Evolutionary conservation across 1,140 invertebrate genomes (phyloP), one percentile per base, ranked within the genome.

Genomic region (Musca vetustissima): DNA sequence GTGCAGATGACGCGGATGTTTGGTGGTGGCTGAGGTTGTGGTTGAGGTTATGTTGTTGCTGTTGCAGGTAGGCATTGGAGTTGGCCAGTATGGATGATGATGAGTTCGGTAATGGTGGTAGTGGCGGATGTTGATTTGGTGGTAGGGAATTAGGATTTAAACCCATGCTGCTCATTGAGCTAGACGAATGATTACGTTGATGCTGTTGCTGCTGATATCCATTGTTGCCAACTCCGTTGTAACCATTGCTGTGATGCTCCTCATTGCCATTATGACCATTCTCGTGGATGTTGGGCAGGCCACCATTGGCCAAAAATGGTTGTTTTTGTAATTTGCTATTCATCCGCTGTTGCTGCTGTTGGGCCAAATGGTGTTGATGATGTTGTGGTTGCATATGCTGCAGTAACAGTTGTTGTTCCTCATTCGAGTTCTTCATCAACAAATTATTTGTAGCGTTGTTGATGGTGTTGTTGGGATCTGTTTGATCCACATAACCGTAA

Each of bases 251-350:
- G 43, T 68, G 66, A 17, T 73, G 68, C 25, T 68, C 15, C 3
- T 65, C 43, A 43, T 52, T 68, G 13, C 67, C 59, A 69, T 77
- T 77, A 1, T 69, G 57, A 48, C 76, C 76, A 17, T 81, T 79
- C 64, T 81, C 79, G 6, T 74, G 73, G 24, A 81, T 81, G 59
- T 81, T 77, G 6, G 79, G 79, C 47, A 81, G 19, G 7, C 79
- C 79, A 4, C 79, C 79, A 48, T 78, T 81, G 59, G 73, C 71
- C 50, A 81, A 72, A 8, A 81, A 79, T 0, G 79, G 74, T 65
- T 81, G 75, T 67, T 81, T 80, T 50, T 81, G 77, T 15, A 76
- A 68, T 53, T 80, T 80, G 66, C 76, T 79, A 61, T 81, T 80
- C 0, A 78, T 64, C 0, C 75, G 73, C 64, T 79, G 77, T 66